phyloP scores from a whole-genome alignment of 1,140 invertebrate genomes.

The Proales similis region DNA sequence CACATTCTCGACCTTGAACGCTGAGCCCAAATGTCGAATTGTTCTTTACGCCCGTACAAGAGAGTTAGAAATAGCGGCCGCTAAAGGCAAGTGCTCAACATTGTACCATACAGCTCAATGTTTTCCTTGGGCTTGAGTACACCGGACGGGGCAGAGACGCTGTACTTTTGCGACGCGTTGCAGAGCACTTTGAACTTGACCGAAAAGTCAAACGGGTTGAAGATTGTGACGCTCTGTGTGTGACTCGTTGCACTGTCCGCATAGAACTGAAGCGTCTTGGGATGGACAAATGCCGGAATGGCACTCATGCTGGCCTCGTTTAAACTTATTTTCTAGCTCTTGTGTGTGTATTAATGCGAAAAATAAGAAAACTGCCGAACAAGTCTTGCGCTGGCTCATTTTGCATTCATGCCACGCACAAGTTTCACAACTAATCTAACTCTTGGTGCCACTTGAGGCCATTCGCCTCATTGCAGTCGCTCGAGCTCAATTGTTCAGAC shows the following conservation, averaged over 20 bases:
- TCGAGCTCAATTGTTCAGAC: too few relatives aligned
- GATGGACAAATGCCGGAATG: conserved; percentile 71
- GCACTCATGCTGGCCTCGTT: conserved; percentile 1
- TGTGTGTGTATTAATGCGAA: too few relatives aligned
- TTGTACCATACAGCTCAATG: conserved; percentile 61
- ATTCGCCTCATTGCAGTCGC: too few relatives aligned
- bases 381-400: too few relatives aligned
- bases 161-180: conserved; percentile 71
- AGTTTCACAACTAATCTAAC: too few relatives aligned
- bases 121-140: conserved; percentile 67
- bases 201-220: conserved; percentile 78
- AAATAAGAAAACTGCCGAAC: too few relatives aligned
- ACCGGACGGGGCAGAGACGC: conserved; percentile 71
- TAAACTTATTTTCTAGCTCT: too few relatives aligned
- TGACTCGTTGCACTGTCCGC: conserved; percentile 66
- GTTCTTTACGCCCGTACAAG: too few relatives aligned
- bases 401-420: too few relatives aligned
- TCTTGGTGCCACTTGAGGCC: too few relatives aligned
- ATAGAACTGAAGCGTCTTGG: conserved; percentile 68
- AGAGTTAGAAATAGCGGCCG: too few relatives aligned
- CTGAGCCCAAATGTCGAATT: neutral
- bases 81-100: too few relatives aligned
- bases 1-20: neutral
- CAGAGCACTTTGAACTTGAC: conserved; percentile 75
- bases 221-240: conserved; percentile 73